A percentile compares a stretch with the other conserved stretches of the same genome.
Evolutionary conservation across 92 coral and sea anemone genomes (phyloP).

Genomic region (Epizoanthus rinbou): DNA sequence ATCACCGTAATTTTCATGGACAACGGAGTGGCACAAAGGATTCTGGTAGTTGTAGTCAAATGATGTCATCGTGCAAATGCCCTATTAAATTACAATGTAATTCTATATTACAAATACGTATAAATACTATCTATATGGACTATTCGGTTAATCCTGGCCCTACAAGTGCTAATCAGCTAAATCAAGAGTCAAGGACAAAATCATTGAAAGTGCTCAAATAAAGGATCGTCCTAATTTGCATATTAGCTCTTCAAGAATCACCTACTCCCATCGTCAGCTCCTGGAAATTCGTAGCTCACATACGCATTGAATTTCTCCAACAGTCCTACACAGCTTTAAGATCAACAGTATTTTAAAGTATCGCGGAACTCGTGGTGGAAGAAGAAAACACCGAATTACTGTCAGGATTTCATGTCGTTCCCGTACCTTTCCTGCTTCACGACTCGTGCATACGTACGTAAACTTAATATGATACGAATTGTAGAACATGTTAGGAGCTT

Average conservation of each 20-base stretch:
- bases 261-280: slow-evolving; percentile 10
- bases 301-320: slow-evolving; percentile 4
- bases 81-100: too few relatives aligned
- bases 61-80: too few relatives aligned
- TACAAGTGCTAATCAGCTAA: not conserved
- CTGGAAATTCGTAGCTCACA: not conserved
- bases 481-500: too few relatives aligned
- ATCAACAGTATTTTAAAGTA: slow-evolving; percentile 30
- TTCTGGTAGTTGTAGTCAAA: too few relatives aligned
- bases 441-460: slow-evolving; percentile 15
- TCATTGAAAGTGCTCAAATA: slow-evolving; percentile 1
- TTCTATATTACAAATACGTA: too few relatives aligned
- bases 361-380: slow-evolving; percentile 22
- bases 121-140: not conserved
- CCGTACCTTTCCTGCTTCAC: slow-evolving; percentile 15
- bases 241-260: not conserved
- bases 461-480: not conserved
- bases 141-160: not conserved
- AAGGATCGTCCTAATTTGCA: slow-evolving; percentile 6
- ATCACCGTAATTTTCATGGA: too few relatives aligned
- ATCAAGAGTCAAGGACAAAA: not conserved
- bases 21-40: too few relatives aligned
- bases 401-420: slow-evolving; percentile 20
- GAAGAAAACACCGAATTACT: slow-evolving; percentile 30
- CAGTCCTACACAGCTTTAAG: slow-evolving; percentile 1